These are phyloP conservation scores for Oncorhynchus kisutch DNA, from an alignment of 2,113 vertebrate genomes.

Conservation along the genomic window DNA sequence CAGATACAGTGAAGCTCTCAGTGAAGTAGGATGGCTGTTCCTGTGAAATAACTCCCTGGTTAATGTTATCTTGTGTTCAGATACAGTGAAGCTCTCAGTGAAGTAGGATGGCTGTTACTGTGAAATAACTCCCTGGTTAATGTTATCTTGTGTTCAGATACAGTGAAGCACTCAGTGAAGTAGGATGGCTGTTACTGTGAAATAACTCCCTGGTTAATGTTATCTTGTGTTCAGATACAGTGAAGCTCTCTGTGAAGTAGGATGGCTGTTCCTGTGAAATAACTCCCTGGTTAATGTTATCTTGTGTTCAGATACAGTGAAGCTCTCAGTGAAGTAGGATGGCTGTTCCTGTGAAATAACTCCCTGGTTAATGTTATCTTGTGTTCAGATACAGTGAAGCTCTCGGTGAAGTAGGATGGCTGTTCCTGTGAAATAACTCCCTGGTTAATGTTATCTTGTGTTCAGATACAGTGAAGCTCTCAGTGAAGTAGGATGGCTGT, in stretches of 20 bases:
- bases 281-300: conserved; percentile 69
- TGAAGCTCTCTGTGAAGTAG: conserved; percentile 28
- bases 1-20: conserved; percentile 61
- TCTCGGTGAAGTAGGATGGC: conserved; percentile 1
- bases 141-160: conserved; percentile 68
- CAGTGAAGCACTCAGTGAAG: conserved; percentile 42
- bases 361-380: conserved; percentile 67
- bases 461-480: conserved; percentile 64
- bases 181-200: conserved; percentile 8
- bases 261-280: conserved; percentile 44
- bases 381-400: conserved; percentile 65
- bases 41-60: conserved; percentile 64
- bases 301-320: conserved; percentile 66
- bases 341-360: conserved; percentile 54
- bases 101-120: neutral
- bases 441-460: conserved; percentile 67
- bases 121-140: conserved; percentile 70
- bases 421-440: conserved; percentile 60
- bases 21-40: neutral
- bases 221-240: conserved; percentile 68
- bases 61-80: conserved; percentile 69
- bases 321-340: conserved; percentile 18
- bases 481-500: neutral
- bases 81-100: conserved; percentile 54
- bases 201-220: conserved; percentile 71